These are phyloP conservation scores for Tragelaphus scriptus DNA, from an alignment of 2,113 vertebrate genomes.

Conservation along the genomic window DNA sequence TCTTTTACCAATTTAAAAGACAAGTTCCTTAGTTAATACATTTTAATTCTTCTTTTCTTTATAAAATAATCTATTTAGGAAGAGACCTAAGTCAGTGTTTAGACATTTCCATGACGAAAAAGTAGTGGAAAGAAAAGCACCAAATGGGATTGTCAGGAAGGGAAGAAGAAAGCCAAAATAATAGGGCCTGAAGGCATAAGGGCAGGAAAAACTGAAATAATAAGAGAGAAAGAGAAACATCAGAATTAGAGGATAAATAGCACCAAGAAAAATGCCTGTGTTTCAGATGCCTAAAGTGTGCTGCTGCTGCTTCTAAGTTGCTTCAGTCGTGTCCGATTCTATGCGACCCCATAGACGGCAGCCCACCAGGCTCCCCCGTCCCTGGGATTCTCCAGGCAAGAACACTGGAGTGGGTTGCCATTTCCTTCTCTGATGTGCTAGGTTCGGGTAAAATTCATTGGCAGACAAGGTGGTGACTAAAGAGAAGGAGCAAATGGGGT, in stretches of 20 bases:
- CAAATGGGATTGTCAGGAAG: background rate
- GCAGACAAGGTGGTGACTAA: background rate
- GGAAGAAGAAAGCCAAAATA: background rate
- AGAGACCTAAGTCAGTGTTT: background rate
- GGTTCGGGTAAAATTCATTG: background rate
- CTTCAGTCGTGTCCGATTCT: no score
- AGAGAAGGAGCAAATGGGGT: background rate
- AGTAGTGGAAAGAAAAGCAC: background rate
- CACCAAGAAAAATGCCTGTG: background rate
- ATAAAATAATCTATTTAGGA: background rate
- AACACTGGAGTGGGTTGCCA: no score
- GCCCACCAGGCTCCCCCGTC: no score
- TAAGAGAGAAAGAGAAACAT: background rate
- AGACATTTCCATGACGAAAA: background rate
- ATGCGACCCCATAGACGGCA: no score
- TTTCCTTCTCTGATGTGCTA: no score
- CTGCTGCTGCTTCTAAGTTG: no score
- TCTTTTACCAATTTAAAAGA: background rate
- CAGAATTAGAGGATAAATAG: background rate
- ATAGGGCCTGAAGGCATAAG: background rate
- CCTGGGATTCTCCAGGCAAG: no score
- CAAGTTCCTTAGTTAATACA: background rate
- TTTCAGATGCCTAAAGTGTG: background rate
- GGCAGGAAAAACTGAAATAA: background rate
- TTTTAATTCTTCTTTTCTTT: slow-evolving; percentile 15